Percentiles rank a stretch among this genome's conserved stretches.
Evolutionary conservation across 2,113 vertebrate species (phyloP).

Genomic region (Ondatra zibethicus): DNA sequence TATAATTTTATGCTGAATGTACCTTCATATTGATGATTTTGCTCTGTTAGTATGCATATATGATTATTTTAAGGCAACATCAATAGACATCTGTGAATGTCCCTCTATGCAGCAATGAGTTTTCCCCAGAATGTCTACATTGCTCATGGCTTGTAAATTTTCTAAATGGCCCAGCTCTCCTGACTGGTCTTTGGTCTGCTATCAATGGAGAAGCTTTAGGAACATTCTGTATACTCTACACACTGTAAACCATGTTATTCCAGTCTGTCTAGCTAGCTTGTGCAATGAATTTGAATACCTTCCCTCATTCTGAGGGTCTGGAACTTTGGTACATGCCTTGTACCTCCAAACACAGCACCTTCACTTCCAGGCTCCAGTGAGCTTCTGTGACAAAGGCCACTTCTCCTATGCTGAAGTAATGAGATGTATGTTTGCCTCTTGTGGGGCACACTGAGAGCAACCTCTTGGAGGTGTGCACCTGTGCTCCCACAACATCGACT

Average conservation of each 20-base stretch:
- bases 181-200: background rate
- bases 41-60: background rate
- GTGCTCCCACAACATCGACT: background rate
- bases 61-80: background rate
- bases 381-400: background rate
- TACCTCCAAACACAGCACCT: background rate
- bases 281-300: background rate
- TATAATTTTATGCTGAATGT: background rate
- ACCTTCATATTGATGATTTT: background rate
- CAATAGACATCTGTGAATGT: too few species aligned
- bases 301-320: background rate
- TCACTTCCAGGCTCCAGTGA: background rate
- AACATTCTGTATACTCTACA: background rate
- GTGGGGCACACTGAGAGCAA: background rate
- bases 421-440: background rate
- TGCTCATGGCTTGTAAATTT: background rate
- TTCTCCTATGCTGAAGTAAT: background rate
- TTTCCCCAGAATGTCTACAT: too few species aligned
- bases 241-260: background rate
- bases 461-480: background rate
- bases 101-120: background rate
- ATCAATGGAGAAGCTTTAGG: too few species aligned
- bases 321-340: background rate
- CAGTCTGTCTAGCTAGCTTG: background rate
- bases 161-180: background rate